Evolutionary conservation across 37 sponge, comb jelly and placozoan species (phyloP), one percentile per base, ranked within the genome.

Genomic region (Halichondria panicea): DNA sequence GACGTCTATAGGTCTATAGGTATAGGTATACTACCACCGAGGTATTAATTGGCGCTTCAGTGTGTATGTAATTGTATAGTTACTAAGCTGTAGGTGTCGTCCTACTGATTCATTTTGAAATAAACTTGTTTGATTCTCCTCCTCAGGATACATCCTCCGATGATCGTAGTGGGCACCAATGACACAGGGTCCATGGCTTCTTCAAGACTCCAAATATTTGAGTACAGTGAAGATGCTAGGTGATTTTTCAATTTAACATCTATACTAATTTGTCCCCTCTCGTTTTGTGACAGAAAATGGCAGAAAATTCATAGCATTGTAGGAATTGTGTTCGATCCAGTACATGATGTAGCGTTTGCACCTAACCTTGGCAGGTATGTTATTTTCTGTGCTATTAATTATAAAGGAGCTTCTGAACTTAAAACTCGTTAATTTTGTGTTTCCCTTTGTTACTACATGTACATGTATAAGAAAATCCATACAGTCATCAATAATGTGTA

Each of bases 261-360:
- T n/a, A n/a, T n/a, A n/a, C n/a, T n/a, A n/a, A n/a, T n/a, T n/a
- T n/a, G n/a, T n/a, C n/a, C n/a, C n/a, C 43, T 4, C 9, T 19
- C 46, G 42, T 41, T 12, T 36, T 35, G 13, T 41, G 27, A 43
- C 59, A 89, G 94, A 43, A 89, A 89, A 44, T 94, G 94, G 94
- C 73, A 82, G 48, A 89, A 86, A 61, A 70, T 94, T 27, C 90
- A 94, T 28, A 89, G 74, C n/a, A 73, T 91, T 25, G 70, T 83
- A 13, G 83, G 78, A 3, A 66, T 82, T 35, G 87, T 81, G 18
- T 83, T 66, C 76, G 94, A 85, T 22, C 94, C 94, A 52, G 89
- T 97, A 15, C 87, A 91, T 72, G 97, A 93, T 75, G 81, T 97
- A 48, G 91, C 89, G 4, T 97, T 97, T 82, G 97, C 97, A 36